A percentile compares a stretch with the other conserved stretches of the same genome.
Conservation (phyloP, 2,888 invertebrate species). For the Epirrita christyi region DNA sequence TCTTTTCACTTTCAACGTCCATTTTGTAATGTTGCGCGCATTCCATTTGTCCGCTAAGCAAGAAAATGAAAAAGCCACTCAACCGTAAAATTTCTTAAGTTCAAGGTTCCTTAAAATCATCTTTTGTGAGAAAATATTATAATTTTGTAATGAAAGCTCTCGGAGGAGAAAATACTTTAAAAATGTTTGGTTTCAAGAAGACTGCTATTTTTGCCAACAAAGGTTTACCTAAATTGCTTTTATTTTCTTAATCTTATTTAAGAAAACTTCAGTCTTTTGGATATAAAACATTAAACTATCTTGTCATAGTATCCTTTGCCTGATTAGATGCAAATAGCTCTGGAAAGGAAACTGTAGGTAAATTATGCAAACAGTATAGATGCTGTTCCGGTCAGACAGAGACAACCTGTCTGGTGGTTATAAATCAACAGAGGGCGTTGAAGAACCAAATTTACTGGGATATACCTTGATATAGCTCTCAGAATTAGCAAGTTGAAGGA, state of each 20-base stretch:
- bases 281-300: too few species aligned
- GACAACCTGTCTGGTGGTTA: constrained; percentile 5
- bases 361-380: constrained; percentile 16
- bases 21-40: constrained; percentile 63
- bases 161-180: constrained; percentile 30
- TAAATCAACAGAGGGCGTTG: constrained; percentile 8
- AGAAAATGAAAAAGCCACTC: constrained; percentile 60
- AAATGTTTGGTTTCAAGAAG: constrained; percentile 18
- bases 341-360: constrained; percentile 14
- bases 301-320: background rate
- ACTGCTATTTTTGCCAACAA: constrained; percentile 19
- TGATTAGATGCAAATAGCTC: constrained; percentile 16
- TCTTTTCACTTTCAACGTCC: constrained; percentile 44
- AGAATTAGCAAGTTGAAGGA: too few species aligned
- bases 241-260: constrained; percentile 7
- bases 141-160: constrained; percentile 35
- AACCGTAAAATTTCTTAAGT: constrained; percentile 47
- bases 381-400: constrained; percentile 8
- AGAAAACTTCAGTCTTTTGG: too few species aligned
- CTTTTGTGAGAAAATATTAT: constrained; percentile 30
- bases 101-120: constrained; percentile 25
- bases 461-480: constrained; percentile 10
- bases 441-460: background rate
- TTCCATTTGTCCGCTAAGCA: constrained; percentile 60
- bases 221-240: constrained; percentile 16